phyloP scores from a whole-genome alignment of 2,113 vertebrate genomes.

The Laterallus jamaicensis region DNA sequence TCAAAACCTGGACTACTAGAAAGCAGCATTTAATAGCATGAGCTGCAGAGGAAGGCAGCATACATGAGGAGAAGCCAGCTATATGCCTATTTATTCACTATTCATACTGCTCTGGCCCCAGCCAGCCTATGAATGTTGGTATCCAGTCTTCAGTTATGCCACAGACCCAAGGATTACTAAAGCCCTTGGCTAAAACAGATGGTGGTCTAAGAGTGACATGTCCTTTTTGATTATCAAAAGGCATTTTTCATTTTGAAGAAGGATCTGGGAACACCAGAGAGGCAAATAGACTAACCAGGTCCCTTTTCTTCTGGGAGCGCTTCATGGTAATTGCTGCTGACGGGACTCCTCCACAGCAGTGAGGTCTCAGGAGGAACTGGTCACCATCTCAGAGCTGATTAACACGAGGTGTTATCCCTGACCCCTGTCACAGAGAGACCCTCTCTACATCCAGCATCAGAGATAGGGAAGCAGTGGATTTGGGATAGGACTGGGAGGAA shows the following conservation, averaged over 20 bases:
- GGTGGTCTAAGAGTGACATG: background rate
- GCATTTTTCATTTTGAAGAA: background rate
- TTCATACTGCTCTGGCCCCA: background rate
- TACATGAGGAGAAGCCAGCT: rapidly evolving
- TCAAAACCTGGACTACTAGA: background rate
- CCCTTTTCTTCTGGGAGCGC: background rate
- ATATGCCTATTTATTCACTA: rapidly evolving
- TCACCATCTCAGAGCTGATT: conserved; percentile 32
- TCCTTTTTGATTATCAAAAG: background rate
- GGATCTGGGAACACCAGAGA: background rate
- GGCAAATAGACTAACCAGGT: background rate
- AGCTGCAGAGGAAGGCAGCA: background rate
- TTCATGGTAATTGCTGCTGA: conserved; percentile 15
- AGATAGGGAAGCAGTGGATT: background rate
- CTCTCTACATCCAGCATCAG: background rate
- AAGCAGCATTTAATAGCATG: background rate
- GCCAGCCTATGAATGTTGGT: rapidly evolving
- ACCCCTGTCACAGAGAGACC: background rate
- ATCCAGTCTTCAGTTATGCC: background rate
- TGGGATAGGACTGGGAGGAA: background rate
- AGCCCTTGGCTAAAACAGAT: background rate
- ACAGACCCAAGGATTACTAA: background rate
- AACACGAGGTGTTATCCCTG: background rate
- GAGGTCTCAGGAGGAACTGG: conserved; percentile 45
- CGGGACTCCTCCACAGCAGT: background rate